Conservation (phyloP, 2,888 invertebrate species). For the Raillietiella orientalis region DNA sequence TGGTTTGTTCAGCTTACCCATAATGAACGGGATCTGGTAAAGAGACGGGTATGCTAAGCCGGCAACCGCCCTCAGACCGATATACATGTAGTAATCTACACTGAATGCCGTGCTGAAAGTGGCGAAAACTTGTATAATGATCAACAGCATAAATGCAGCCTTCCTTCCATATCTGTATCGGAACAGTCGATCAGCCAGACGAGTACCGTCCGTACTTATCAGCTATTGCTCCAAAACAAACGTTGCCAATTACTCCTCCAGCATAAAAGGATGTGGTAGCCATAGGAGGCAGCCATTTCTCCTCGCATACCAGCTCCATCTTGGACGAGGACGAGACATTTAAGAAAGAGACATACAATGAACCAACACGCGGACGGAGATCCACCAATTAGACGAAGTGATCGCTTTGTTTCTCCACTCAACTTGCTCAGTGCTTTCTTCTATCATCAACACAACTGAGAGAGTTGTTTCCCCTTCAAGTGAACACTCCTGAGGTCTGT, state of each 20-base stretch:
- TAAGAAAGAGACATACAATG: constrained; percentile 6
- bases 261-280: constrained; percentile 30
- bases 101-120: constrained; percentile 26
- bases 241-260: constrained; percentile 28
- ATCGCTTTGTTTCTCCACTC: too few relatives aligned
- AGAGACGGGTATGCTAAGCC: constrained; percentile 30
- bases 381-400: too few relatives aligned
- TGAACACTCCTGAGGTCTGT: too few relatives aligned
- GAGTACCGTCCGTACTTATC: constrained; percentile 17
- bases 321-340: constrained; percentile 10
- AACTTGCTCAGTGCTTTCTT: too few relatives aligned
- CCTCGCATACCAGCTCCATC: constrained; percentile 27
- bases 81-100: constrained; percentile 22
- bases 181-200: background rate
- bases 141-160: constrained; percentile 24
- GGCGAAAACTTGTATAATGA: constrained; percentile 23
- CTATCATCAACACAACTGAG: too few relatives aligned
- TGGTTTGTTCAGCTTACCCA: constrained; percentile 15
- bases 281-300: constrained; percentile 24
- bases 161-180: constrained; percentile 24
- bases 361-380: too few relatives aligned
- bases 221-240: constrained; percentile 29
- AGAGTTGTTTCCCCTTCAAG: too few relatives aligned
- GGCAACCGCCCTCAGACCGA: constrained; percentile 21
- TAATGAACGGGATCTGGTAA: constrained; percentile 29